Base-by-base conservation (phyloP, 23 tunicate genomes). In the Trididemnum miniatum region DNA sequence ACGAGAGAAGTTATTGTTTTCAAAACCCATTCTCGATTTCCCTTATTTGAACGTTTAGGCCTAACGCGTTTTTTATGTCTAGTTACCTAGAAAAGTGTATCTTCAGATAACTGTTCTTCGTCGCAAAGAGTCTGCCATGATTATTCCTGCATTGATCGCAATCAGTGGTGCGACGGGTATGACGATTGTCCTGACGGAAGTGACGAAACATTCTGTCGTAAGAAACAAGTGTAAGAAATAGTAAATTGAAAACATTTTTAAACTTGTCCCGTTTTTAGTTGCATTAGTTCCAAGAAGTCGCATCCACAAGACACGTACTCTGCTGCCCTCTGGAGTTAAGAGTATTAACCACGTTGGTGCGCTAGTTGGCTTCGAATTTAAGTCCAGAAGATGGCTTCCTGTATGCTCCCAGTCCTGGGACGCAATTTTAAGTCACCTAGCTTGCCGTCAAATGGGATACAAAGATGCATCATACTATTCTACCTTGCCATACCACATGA, bases 161-260 rank as follows among this genome's bases (percentile, higher is more conserved):
- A 28, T 23, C 51, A n/a, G 20, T 91, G 97, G 97, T 91, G 97
- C 39, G 84, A 91, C 82, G 97, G 97, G 37, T 35, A 57, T 37
- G 74, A 66, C 37, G 90, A 91, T 71, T 91, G 97, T 65, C 52
- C 77, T 5, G 97, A 91, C 63, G 97, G 97, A 57, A 91, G 90
- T 71, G 97, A 91, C 74, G 97, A 91, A 82, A 51, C 77, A 2
- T 26, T 81, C 25, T 91, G 97, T 80, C n/a, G 97, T 91, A 78
- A 77, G 97, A 31, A 20, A 62, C 4, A 12, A 9, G 57, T 49
- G 57, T 49, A 9, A 49, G 18, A 9, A 49, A 49, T 49, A 49
- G 57, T 18, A 49, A 12, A 18, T n/a, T n/a, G n/a, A n/a, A n/a
- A n/a, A n/a, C n/a, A n/a, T n/a, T n/a, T n/a, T n/a, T n/a, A n/a